Conservation (phyloP, 2,113 vertebrate species). For the Oenanthe oenanthe region DNA sequence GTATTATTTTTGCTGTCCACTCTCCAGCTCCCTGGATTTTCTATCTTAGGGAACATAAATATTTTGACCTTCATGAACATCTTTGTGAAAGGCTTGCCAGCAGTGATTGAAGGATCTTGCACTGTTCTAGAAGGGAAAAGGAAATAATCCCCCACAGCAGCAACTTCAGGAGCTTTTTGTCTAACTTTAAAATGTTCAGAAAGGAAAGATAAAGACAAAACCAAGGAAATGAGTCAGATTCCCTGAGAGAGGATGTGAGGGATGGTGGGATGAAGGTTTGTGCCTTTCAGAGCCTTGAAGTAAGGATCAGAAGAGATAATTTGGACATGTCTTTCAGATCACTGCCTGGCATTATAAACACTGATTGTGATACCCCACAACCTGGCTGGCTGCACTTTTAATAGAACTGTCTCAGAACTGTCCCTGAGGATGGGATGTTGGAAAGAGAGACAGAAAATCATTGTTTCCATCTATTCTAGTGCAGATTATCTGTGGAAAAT, state of each 20-base stretch:
- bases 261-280: background rate
- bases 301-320: background rate
- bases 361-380: background rate
- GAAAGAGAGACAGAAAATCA: background rate
- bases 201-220: background rate
- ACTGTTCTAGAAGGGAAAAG: background rate
- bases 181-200: background rate
- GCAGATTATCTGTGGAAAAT: background rate
- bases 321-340: background rate
- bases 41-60: background rate
- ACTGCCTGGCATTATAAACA: background rate
- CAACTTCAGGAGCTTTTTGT: background rate
- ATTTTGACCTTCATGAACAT: background rate
- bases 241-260: background rate
- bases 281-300: background rate
- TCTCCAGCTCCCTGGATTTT: background rate
- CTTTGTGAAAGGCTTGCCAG: background rate
- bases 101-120: background rate
- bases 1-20: background rate
- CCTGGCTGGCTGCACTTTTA: background rate
- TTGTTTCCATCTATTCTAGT: background rate
- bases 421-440: accelerated
- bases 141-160: background rate
- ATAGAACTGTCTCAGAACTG: background rate
- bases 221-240: background rate